Base-by-base conservation (phyloP, 2,888 invertebrate genomes). In the Drosophila multiciliata region DNA sequence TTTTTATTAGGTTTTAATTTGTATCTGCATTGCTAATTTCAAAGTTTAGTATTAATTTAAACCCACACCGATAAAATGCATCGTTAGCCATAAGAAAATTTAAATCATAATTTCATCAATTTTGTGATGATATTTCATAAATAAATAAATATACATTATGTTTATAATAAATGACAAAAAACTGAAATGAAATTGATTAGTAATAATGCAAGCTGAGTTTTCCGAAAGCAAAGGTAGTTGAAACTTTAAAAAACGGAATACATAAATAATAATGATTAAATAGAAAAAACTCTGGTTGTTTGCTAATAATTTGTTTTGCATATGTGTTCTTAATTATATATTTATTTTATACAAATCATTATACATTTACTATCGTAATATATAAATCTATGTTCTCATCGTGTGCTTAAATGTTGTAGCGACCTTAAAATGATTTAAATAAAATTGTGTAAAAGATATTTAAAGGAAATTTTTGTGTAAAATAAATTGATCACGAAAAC, bases 81-180 rank as follows among this genome's bases (percentile, higher is more conserved):
- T 75, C 66, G 59, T 66, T 87, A 88, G 83, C 73, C 68, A 73
- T 89, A 85, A 87, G 81, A 78, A 82, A 64, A 73, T 75, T 71
- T 29, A 62, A 82, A 82, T 50, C 63, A 76, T 72, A 38, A 68
- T 36, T 83, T 85, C 86, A 86, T 89, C 90, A 88, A 88, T 89
- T 89, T 89, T 90, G 78, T 86, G 90, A 86, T 86, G 90, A 81
- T 57, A 69, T 69, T 82, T 75, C 68, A 80, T 82, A 67, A 68
- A 74, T 29, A 63, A 62, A 66, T n/a, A 52, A 62, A 29, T 78
- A 75, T 74, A 82, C 57, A 54, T 35, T 59, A 66, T 54, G 48
- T 67, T 29, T 48, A 55, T 57, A 48, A 50, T 48, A 67, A 70
- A 82, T 63, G 72, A 66, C 67, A 78, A 57, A 52, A 73, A 82